phyloP scores from a whole-genome alignment of 2,797 vertebrate species.

The Sebastiscus tertius region DNA sequence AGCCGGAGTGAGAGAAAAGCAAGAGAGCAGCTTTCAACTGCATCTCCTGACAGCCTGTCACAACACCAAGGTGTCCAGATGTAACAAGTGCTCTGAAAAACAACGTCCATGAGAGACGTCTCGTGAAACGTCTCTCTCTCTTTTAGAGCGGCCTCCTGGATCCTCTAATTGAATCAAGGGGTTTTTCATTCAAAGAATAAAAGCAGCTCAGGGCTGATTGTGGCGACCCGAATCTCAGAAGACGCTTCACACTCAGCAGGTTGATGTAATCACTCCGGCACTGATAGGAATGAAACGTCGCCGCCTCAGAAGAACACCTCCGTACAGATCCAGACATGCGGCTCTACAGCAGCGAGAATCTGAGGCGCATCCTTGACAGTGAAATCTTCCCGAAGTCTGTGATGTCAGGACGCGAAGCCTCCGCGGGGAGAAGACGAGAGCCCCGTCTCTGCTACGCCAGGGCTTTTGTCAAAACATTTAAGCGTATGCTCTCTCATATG shows the following conservation, averaged over 20 bases:
- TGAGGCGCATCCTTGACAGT: neutral
- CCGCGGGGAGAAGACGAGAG: neutral
- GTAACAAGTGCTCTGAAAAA: slow-evolving; percentile 2
- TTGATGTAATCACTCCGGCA: neutral
- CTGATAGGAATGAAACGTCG: neutral
- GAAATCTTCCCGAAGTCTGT: neutral
- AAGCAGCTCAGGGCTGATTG: neutral
- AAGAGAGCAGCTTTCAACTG: slow-evolving; percentile 20
- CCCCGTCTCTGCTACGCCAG: neutral
- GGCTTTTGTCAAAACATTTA: slow-evolving; percentile 33
- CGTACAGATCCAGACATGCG: neutral
- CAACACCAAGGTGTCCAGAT: slow-evolving; percentile 37
- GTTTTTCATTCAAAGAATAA: neutral
- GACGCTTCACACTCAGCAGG: slow-evolving; percentile 2
- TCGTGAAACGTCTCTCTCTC: neutral
- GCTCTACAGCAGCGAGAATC: neutral
- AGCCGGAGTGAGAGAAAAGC: slow-evolving; percentile 5
- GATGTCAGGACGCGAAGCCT: slow-evolving; percentile 8
- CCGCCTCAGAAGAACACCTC: slow-evolving; percentile 4
- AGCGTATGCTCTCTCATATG: slow-evolving; percentile 26
- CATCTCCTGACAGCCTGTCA: slow-evolving; percentile 45
- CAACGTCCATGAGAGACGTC: neutral
- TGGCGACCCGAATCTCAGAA: neutral
- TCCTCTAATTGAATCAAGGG: slow-evolving; percentile 21
- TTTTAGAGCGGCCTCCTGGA: neutral